Evolutionary conservation across 2,797 vertebrate species (phyloP).

Genomic region (Enteromius afrohamiltoni): DNA sequence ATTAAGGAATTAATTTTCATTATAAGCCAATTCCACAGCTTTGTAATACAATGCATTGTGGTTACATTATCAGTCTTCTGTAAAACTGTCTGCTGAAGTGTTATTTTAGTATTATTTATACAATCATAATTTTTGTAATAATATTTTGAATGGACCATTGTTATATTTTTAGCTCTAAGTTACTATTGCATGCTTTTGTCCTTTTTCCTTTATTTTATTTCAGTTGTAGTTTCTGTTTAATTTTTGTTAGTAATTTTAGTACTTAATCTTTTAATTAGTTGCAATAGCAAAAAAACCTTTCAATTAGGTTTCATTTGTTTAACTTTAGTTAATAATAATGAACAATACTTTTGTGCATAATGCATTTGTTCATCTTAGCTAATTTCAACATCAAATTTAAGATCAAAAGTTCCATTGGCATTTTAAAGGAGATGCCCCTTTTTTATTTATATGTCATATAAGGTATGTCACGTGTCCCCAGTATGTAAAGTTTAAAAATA

Average conservation of each 20-base stretch:
- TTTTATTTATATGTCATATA: neutral
- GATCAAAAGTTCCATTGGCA: neutral
- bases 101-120: constrained; percentile 14
- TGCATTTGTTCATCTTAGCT: neutral
- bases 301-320: neutral
- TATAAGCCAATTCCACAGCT: constrained; percentile 11
- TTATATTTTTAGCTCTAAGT: neutral
- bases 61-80: neutral
- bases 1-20: neutral
- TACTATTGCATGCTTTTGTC: neutral
- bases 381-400: neutral
- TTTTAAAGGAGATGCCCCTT: neutral
- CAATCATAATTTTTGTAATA: neutral
- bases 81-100: neutral
- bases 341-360: neutral
- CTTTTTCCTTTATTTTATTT: constrained; percentile 1
- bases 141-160: neutral
- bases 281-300: neutral
- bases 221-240: neutral
- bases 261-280: neutral
- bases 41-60: constrained; percentile 4
- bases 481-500: neutral
- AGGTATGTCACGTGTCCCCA: neutral
- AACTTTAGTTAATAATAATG: neutral
- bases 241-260: neutral